Conservation (phyloP, 2,113 vertebrate genomes). For the Trogon surrucura region DNA sequence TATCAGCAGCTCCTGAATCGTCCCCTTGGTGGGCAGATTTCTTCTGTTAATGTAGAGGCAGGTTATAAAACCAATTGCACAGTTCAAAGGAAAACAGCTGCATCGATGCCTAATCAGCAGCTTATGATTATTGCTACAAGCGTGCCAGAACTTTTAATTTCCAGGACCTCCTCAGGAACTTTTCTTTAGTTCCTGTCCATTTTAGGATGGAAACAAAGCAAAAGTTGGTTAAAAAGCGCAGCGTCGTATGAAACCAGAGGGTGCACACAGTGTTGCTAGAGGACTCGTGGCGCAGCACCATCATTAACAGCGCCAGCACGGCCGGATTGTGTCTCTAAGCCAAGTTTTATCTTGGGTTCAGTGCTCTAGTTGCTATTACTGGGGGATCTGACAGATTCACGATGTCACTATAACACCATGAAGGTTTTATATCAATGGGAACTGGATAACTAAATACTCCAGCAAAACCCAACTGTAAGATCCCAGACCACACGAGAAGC, state of each 20-base stretch:
- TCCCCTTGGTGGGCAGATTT: background rate
- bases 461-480: background rate
- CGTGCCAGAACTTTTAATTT: background rate
- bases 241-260: background rate
- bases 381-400: background rate
- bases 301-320: background rate
- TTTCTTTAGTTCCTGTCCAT: background rate
- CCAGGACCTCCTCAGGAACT: background rate
- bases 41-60: constrained; percentile 43
- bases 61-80: background rate
- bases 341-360: background rate
- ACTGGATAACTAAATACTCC: background rate
- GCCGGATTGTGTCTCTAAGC: background rate
- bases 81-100: constrained; percentile 14
- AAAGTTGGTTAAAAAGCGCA: background rate
- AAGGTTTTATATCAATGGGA: background rate
- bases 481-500: background rate
- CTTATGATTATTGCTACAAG: background rate
- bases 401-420: background rate
- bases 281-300: background rate
- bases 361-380: background rate
- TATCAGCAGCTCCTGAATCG: background rate
- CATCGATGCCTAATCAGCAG: background rate
- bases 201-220: background rate
- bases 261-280: background rate